Evolutionary conservation across 2,113 vertebrate species (phyloP).

Genomic region (Hippocampus abdominalis): DNA sequence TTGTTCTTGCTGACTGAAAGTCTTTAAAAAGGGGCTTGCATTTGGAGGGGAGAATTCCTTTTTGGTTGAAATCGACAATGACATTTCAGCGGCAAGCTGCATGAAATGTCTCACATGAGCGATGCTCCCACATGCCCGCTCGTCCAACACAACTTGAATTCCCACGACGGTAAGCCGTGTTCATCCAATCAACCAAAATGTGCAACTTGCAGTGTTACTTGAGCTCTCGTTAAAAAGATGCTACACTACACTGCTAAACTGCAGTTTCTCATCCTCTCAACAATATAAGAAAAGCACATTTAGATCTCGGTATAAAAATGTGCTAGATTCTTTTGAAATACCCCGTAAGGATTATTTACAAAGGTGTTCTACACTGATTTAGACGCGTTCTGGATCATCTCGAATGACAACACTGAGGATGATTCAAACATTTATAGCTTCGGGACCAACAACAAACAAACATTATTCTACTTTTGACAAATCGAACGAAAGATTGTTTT

Average conservation of each 20-base stretch:
- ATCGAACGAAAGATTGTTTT: not conserved
- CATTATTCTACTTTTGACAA: not conserved
- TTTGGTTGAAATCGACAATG: constrained; percentile 9
- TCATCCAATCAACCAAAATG: constrained; percentile 28
- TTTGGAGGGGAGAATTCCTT: constrained; percentile 4
- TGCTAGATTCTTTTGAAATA: constrained; percentile 59
- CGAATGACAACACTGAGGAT: not conserved
- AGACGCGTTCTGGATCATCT: constrained; percentile 40
- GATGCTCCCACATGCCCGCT: constrained; percentile 60
- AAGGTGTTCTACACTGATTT: constrained; percentile 57
- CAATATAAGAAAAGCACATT: constrained; percentile 73
- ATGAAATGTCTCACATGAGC: constrained; percentile 35
- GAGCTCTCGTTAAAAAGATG: constrained; percentile 25
- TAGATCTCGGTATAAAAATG: constrained; percentile 73
- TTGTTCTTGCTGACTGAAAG: not conserved
- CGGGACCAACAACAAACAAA: not conserved
- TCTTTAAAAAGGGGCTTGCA: not conserved
- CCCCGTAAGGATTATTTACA: constrained; percentile 67
- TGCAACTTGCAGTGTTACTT: constrained; percentile 16
- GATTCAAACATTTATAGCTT: not conserved
- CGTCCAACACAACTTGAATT: constrained; percentile 18
- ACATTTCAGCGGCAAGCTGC: constrained; percentile 49
- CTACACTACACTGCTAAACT: constrained; percentile 44
- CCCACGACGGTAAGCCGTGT: constrained; percentile 11
- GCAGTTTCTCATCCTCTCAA: constrained; percentile 35